Evolutionary conservation across 1,140 invertebrate species (phyloP).

Genomic region (Drosophila prosaltans): DNA sequence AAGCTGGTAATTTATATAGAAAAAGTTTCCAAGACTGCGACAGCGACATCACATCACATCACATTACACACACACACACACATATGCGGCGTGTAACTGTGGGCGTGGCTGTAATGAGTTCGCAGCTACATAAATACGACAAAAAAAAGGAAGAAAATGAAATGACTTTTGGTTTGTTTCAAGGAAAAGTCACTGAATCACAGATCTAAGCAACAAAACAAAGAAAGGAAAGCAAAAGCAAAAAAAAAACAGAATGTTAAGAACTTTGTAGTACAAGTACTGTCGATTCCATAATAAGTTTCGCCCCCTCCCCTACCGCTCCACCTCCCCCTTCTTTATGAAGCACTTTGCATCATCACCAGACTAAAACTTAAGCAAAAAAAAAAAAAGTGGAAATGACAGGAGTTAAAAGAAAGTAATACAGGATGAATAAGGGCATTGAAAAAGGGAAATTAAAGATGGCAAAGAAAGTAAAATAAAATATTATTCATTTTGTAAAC

Average conservation of each 20-base stretch:
- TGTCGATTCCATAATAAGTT: slow-evolving; percentile 46
- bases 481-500: too few species aligned
- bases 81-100: slow-evolving; percentile 19
- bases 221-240: not conserved
- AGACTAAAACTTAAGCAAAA: not conserved
- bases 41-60: slow-evolving; percentile 31
- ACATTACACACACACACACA: slow-evolving; percentile 22
- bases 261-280: slow-evolving; percentile 29
- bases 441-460: not conserved
- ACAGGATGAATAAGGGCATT: not conserved
- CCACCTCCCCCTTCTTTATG: not conserved
- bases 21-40: slow-evolving; percentile 54
- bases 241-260: not conserved
- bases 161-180: slow-evolving; percentile 63
- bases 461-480: too few species aligned
- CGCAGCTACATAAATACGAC: slow-evolving; percentile 23
- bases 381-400: not conserved
- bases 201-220: slow-evolving; percentile 20
- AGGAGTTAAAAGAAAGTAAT: not conserved
- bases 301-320: not conserved
- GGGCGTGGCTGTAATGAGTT: slow-evolving; percentile 52
- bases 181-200: not conserved
- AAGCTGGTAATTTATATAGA: slow-evolving; percentile 66
- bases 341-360: slow-evolving; percentile 1
- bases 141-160: slow-evolving; percentile 22